Conservation (phyloP, 35 echinoderm and acorn worm species). For the Eucidaris tribuloides region DNA sequence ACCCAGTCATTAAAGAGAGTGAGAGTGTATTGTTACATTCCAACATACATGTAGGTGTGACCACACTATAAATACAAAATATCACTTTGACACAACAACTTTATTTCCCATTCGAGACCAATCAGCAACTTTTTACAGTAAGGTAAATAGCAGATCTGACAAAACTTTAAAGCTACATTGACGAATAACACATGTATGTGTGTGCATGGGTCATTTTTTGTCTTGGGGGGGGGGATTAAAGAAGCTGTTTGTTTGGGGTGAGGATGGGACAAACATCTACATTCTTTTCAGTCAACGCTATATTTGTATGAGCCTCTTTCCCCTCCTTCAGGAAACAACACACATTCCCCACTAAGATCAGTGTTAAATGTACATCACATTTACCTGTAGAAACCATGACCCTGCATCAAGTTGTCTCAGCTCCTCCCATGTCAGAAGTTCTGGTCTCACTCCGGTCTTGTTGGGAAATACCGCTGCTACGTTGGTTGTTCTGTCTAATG, state of each 20-base stretch:
- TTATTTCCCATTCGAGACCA: too few species aligned
- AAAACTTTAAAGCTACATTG: too few species aligned
- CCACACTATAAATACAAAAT: too few species aligned
- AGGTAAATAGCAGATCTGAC: too few species aligned
- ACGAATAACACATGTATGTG: too few species aligned
- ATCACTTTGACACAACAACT: too few species aligned
- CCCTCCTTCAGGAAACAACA: neutral
- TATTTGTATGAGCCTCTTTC: neutral
- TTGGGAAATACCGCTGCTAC: conserved; percentile 41
- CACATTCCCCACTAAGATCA: neutral
- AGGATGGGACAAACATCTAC: neutral
- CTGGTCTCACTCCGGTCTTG: neutral
- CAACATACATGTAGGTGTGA: too few species aligned
- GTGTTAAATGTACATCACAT: neutral
- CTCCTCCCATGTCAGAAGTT: conserved; percentile 62
- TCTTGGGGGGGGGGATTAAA: neutral
- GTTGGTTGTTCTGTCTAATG: conserved; percentile 60
- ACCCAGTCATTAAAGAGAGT: too few species aligned
- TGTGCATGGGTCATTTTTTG: neutral
- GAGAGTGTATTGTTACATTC: too few species aligned
- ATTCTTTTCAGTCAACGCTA: neutral
- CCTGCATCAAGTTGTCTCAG: conserved; percentile 72
- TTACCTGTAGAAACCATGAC: conserved; percentile 94
- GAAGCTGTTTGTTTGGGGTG: neutral
- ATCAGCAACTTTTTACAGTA: too few species aligned